Evolutionary conservation across 1,140 invertebrate genomes (phyloP).

Genomic region (Zophobas morio): DNA sequence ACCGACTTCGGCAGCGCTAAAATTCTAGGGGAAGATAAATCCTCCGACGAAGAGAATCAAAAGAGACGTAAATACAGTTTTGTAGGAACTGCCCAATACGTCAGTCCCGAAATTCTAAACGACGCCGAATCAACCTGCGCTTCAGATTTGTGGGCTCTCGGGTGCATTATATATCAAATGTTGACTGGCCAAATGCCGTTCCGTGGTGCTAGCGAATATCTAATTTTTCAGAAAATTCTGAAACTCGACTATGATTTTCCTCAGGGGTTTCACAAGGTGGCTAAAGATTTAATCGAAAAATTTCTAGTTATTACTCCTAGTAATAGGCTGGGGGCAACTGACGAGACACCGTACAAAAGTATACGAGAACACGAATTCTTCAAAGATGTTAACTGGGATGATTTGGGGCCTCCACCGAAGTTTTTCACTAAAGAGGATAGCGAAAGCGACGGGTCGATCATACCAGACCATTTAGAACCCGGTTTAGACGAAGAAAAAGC

Average conservation of each 20-base stretch:
- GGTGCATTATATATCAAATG: conserved; percentile 98
- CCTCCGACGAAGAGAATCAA: conserved; percentile 62
- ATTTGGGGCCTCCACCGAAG: conserved; percentile 85
- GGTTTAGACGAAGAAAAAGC: conserved; percentile 82
- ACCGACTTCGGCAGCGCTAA: conserved; percentile 98
- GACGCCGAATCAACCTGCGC: conserved; percentile 85
- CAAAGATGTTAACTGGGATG: conserved; percentile 86
- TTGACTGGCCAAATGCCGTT: conserved; percentile 94
- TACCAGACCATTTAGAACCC: conserved; percentile 86
- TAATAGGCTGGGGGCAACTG: conserved; percentile 87
- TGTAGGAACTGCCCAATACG: conserved; percentile 99
- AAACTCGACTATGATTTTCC: conserved; percentile 94
- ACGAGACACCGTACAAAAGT: conserved; percentile 82
- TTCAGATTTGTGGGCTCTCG: conserved; percentile 98
- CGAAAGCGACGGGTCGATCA: conserved; percentile 70
- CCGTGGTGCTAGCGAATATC: conserved; percentile 92
- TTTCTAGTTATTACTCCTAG: conserved; percentile 87
- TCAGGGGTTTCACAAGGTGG: conserved; percentile 87
- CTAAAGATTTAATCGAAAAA: conserved; percentile 90
- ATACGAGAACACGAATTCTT: conserved; percentile 92
- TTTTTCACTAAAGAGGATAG: conserved; percentile 49
- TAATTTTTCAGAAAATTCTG: conserved; percentile 97
- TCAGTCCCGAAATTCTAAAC: conserved; percentile 94
- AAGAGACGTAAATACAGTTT: conserved; percentile 86
- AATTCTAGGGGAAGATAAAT: conserved; percentile 75